Evolutionary conservation across 2,797 vertebrate genomes (phyloP), one percentile per base, ranked within the genome.

Genomic region (Crypturellus tataupa): DNA sequence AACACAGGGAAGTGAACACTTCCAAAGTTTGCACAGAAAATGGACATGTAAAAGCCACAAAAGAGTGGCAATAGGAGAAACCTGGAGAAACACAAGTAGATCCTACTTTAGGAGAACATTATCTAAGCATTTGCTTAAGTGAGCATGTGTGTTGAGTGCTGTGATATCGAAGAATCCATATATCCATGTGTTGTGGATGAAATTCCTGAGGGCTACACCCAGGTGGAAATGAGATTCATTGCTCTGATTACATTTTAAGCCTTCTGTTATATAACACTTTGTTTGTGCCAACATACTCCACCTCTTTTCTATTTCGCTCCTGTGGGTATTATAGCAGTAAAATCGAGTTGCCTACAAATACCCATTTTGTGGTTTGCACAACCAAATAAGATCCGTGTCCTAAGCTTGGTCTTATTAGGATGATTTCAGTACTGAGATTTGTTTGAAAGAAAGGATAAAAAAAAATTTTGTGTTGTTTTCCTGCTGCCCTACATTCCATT

Each of bases 351-450:
- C 62, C 76, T 25, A 7, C 80, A 87, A 88, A 93, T 83, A 84
- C 70, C 49, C 64, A 42, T 27, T n/a, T n/a, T n/a, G n/a, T n/a
- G 11, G 47, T 47, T 37, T 40, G 56, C 33, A 8, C 12, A 47
- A 21, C 80, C 71, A 51, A 71, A 60, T 60, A 55, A 73, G 58
- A 44, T 53, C 24, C 17, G 2, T 1, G 0, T 31, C 59, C 42
- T 7, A 8, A 56, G 55, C 56, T 21, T 18, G 0, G 19, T 73
- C 62, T 62, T 2, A 70, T 67, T 3, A 2, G 1, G 0, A 39
- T 5, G 60, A 37, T 33, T 12, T 9, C 53, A 46, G 9, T 1
- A 3, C 1, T 0, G 62, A n/a, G 80, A 84, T 86, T 53, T 59
- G 56, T n/a, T 33, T 15, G 49, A 79, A 73, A 85, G 44, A 9